Conservation (phyloP, 1,140 invertebrate species). For the Eulimnadia texana region DNA sequence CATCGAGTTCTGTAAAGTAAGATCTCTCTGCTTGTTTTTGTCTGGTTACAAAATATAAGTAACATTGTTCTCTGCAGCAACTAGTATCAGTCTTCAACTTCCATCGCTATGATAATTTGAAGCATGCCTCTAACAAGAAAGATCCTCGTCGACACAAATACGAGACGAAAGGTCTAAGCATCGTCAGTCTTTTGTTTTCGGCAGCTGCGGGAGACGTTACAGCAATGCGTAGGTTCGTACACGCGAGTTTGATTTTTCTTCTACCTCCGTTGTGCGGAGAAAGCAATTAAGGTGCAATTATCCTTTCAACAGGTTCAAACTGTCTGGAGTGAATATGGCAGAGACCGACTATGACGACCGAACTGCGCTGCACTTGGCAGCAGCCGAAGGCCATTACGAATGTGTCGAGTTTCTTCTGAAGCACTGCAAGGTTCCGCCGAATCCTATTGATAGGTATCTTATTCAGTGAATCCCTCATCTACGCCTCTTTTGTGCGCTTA, state of each 20-base stretch:
- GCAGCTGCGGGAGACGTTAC: slow-evolving; percentile 85
- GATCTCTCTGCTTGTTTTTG: background rate
- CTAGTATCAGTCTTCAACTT: slow-evolving; percentile 84
- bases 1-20: slow-evolving; percentile 72
- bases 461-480: background rate
- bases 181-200: slow-evolving; percentile 85
- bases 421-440: slow-evolving; percentile 63
- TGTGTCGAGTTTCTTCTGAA: slow-evolving; percentile 75
- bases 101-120: slow-evolving; percentile 91
- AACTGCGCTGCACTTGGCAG: slow-evolving; percentile 79
- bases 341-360: slow-evolving; percentile 82
- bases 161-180: slow-evolving; percentile 77
- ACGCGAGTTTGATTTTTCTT: slow-evolving; percentile 15
- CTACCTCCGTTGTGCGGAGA: slow-evolving; percentile 4
- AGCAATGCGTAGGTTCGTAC: slow-evolving; percentile 63
- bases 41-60: background rate
- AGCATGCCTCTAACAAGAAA: slow-evolving; percentile 79
- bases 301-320: slow-evolving; percentile 50
- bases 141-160: slow-evolving; percentile 82
- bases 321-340: slow-evolving; percentile 89
- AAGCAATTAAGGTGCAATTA: too few relatives aligned
- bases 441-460: slow-evolving; percentile 52
- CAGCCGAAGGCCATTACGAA: slow-evolving; percentile 75
- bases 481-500: too few relatives aligned
- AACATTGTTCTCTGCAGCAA: slow-evolving; percentile 37